Base-by-base conservation (phyloP, 2,113 vertebrate species). In the Petrocephalus zakoni region DNA sequence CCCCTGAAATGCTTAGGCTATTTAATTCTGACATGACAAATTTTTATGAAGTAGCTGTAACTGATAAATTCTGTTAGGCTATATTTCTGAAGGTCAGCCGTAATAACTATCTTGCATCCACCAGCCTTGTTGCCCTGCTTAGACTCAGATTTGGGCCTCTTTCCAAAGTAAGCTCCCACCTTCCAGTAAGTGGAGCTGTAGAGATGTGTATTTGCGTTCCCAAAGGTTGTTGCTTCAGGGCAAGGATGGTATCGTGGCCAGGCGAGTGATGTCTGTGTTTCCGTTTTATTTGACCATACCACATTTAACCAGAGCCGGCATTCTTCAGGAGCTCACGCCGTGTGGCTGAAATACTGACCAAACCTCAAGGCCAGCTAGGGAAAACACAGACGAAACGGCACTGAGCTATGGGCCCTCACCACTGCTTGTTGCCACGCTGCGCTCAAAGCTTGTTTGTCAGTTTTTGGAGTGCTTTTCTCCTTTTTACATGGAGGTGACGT, bases 51-150 rank as follows among this genome's bases (percentile, higher is more conserved):
- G 3, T 42, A 42, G 25, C 90, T 94, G 92, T 93, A 93, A 91
- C 93, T 93, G 93, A 93, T 94, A 94, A 95, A 95, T 95, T 93
- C 92, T 91, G 92, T 90, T 92, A 95, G 95, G 95, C 95, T 95
- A 93, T 93, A 94, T 89, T 92, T 94, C 94, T 94, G 93, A 93
- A 91, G 91, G 92, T 92, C 92, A 94, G 81, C 94, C 94, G 93
- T 93, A 92, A 93, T 92, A 95, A 93, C 92, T 92, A 91, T 92
- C 91, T 90, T 92, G 91, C 93, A 95, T 95, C 95, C 92, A 93
- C 95, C 94, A 95, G 93, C 6, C 91, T 88, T 89, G 89, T 90
- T 88, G 89, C 49, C 91, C 3, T 22, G 92, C 92, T 93, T 90
- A 91, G 91, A 92, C 91, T 94, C 90, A 91, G 91, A 88, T 19